Evolutionary conservation across 2,888 invertebrate genomes (phyloP).

Genomic region (Tryphoninae sp.): DNA sequence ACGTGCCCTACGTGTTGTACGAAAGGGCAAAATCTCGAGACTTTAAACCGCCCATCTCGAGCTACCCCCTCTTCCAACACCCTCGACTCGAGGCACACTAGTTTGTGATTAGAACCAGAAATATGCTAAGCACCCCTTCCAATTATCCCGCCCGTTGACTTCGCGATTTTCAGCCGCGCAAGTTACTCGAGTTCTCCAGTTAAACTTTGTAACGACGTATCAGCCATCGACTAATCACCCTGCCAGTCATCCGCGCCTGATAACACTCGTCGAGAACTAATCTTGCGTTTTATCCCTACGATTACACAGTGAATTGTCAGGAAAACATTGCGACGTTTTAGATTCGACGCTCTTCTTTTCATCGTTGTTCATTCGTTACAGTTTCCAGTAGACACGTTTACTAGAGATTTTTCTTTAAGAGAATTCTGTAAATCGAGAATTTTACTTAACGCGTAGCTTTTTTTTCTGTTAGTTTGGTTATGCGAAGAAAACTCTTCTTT

Average conservation of each 20-base stretch:
- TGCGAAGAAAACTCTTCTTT: not conserved
- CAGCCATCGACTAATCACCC: slow-evolving; percentile 26
- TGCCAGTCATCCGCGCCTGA: slow-evolving; percentile 9
- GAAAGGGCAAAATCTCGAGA: slow-evolving; percentile 66
- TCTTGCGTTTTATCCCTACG: not conserved
- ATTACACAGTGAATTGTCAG: not conserved
- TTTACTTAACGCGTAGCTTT: slow-evolving; percentile 25
- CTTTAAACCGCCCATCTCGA: slow-evolving; percentile 72
- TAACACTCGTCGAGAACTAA: not conserved
- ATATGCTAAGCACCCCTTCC: slow-evolving; percentile 76
- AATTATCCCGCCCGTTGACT: slow-evolving; percentile 71
- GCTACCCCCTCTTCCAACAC: slow-evolving; percentile 44
- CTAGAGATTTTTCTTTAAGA: not conserved
- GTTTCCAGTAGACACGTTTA: slow-evolving; percentile 1
- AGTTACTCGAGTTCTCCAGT: slow-evolving; percentile 1
- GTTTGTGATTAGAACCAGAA: slow-evolving; percentile 77
- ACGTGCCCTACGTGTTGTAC: slow-evolving; percentile 42
- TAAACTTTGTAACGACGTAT: slow-evolving; percentile 36
- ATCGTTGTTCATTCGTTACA: not conserved
- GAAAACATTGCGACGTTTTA: not conserved
- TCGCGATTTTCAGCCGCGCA: slow-evolving; percentile 2
- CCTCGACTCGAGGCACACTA: slow-evolving; percentile 23
- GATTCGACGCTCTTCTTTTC: not conserved
- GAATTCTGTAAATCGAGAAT: slow-evolving; percentile 51
- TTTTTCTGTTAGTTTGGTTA: not conserved